These are phyloP conservation scores for Riparia riparia DNA, from an alignment of 2,113 vertebrate species.

Conservation along the genomic window DNA sequence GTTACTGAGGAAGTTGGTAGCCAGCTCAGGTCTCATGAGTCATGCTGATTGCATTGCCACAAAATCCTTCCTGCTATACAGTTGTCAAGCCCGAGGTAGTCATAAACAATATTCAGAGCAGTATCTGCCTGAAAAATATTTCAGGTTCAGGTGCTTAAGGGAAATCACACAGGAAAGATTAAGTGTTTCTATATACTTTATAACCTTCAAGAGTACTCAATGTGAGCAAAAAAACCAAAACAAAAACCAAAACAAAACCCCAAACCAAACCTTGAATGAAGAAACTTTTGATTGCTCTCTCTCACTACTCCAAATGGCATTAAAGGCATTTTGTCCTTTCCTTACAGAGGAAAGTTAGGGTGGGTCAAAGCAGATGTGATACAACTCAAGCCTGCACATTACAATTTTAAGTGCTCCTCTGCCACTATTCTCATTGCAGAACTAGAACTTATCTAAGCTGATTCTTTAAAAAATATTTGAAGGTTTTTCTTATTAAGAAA, in stretches of 20 bases:
- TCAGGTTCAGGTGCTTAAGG: background rate
- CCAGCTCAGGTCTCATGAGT: constrained; percentile 22
- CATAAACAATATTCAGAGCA: background rate
- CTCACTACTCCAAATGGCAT: background rate
- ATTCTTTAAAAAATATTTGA: background rate
- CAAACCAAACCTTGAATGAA: background rate
- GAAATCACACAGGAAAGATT: background rate
- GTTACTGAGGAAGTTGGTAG: background rate
- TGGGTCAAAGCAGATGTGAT: background rate
- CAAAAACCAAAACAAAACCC: no score
- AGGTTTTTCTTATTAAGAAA: background rate
- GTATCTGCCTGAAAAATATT: background rate
- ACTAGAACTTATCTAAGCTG: background rate
- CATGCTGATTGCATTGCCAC: constrained; percentile 2
- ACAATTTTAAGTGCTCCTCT: background rate
- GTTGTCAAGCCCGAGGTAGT: background rate
- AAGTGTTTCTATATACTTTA: background rate
- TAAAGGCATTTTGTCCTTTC: background rate
- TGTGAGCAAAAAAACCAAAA: no score
- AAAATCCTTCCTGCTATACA: constrained; percentile 33
- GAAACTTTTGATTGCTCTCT: background rate
- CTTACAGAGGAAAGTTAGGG: background rate
- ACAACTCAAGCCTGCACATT: background rate
- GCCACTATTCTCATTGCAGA: background rate
- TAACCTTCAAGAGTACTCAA: background rate